Conservation (phyloP, 2,888 invertebrate genomes). For the Zootermopsis nevadensis region DNA sequence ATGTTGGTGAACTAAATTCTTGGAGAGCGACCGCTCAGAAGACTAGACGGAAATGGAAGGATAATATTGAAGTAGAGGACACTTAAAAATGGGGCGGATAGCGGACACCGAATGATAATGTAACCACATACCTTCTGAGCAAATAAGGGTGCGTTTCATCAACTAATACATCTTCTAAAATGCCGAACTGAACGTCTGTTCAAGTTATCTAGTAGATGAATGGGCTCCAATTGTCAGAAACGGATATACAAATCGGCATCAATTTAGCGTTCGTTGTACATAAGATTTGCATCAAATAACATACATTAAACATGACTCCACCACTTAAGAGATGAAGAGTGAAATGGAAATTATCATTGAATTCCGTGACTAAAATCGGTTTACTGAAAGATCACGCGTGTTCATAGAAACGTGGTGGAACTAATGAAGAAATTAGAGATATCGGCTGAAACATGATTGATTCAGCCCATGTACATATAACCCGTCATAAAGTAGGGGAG, state of each 20-base stretch:
- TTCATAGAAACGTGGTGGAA: not conserved
- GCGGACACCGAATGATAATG: too few relatives aligned
- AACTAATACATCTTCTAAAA: too few relatives aligned
- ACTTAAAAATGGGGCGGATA: too few relatives aligned
- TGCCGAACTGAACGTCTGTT: too few relatives aligned
- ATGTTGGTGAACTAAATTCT: too few relatives aligned
- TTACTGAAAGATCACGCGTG: not conserved
- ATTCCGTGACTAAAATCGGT: not conserved
- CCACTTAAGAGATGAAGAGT: not conserved
- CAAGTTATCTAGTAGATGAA: not conserved
- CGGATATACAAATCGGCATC: not conserved
- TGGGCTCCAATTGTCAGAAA: not conserved
- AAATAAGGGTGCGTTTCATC: too few relatives aligned
- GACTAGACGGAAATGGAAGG: too few relatives aligned
- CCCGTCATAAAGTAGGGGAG: too few relatives aligned
- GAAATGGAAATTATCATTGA: not conserved
- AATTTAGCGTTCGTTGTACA: not conserved
- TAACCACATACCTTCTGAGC: too few relatives aligned
- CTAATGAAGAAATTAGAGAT: not conserved
- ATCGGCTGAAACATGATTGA: not conserved
- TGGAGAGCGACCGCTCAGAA: too few relatives aligned
- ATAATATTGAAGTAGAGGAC: too few relatives aligned
- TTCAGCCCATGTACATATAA: too few relatives aligned
- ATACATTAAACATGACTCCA: not conserved
- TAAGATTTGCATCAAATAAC: slow-evolving; percentile 17